These are phyloP conservation scores for Cottoperca gobio DNA, from an alignment of 2,797 vertebrate genomes.

Conservation along the genomic window DNA sequence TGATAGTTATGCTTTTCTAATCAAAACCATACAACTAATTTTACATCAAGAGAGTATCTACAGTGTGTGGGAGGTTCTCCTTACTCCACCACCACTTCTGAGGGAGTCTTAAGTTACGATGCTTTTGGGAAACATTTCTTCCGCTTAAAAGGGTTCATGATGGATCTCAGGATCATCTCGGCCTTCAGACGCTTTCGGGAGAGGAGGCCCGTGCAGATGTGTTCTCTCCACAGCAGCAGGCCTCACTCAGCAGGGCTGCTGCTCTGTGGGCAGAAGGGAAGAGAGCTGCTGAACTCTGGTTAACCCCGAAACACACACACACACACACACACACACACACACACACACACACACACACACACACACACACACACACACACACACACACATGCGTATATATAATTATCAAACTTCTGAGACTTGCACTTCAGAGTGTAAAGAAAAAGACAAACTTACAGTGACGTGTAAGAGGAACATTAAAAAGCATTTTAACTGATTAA, in stretches of 20 bases:
- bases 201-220: constrained; percentile 1
- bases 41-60: too few relatives aligned
- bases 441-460: constrained; percentile 7
- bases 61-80: too few relatives aligned
- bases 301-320: constrained; percentile 56
- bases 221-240: constrained; percentile 33
- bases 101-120: background rate
- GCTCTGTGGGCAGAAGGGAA: constrained; percentile 38
- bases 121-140: background rate
- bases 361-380: constrained; percentile 11
- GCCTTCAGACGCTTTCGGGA: background rate
- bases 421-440: constrained; percentile 9
- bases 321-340: constrained; percentile 17
- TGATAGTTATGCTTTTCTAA: too few relatives aligned
- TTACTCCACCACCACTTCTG: background rate
- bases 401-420: constrained; percentile 9
- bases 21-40: too few relatives aligned
- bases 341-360: constrained; percentile 11
- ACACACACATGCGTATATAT: constrained; percentile 7
- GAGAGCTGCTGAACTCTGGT: constrained; percentile 68
- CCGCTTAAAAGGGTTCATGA: background rate
- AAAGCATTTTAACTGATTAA: too few relatives aligned
- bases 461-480: too few relatives aligned
- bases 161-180: background rate
- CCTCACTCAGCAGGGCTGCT: constrained; percentile 43